Base-by-base conservation (phyloP, 2,113 vertebrate genomes). In the Scomber japonicus region DNA sequence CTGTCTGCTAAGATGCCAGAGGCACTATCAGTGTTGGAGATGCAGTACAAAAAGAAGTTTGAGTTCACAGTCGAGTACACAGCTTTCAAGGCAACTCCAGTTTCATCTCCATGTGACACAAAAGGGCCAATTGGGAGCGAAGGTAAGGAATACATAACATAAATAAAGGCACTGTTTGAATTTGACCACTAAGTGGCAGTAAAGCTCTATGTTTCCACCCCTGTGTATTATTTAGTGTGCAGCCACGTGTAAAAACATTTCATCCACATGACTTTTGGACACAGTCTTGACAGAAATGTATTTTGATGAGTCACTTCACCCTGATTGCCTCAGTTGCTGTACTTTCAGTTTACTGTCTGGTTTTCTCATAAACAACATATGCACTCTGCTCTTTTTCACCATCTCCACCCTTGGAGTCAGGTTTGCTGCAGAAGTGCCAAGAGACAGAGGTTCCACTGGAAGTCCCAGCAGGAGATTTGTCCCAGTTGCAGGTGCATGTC, bases 1-100 rank as follows among this genome's bases (percentile, higher is more conserved):
- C 89, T 98, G 48, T 97, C 98, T 0, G 98, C 97, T 17, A 96
- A 91, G 71, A 97, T 99, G 96, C 95, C 96, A 0, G 92, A 96
- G 57, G 94, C 70, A 0, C 80, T 99, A 17, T 94, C 96, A 0
- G 3, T 97, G 68, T 85, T 99, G 53, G 94, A 97, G 84, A 57
- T 95, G 90, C 97, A 96, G 72, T 98, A 98, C 90, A 94, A 94
- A 84, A 93, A 92, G 89, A 98, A 98, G 87, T 81, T 98, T 0
- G 94, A 97, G 64, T 94, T 96, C 17, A 67, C 93, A 11, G 93
- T 93, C 30, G 96, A 96, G 0, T 95, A 94, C 0, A 15, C 91
- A 0, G 89, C 91, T 3, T 95, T 97, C 68, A 92, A 75, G 5
- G 91, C 89, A 8, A 77, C 92, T 5, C 63, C 90, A 12, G 77